These are phyloP conservation scores for Habrosyne pyritoides DNA, from an alignment of 2,888 invertebrate species.

Conservation along the genomic window DNA sequence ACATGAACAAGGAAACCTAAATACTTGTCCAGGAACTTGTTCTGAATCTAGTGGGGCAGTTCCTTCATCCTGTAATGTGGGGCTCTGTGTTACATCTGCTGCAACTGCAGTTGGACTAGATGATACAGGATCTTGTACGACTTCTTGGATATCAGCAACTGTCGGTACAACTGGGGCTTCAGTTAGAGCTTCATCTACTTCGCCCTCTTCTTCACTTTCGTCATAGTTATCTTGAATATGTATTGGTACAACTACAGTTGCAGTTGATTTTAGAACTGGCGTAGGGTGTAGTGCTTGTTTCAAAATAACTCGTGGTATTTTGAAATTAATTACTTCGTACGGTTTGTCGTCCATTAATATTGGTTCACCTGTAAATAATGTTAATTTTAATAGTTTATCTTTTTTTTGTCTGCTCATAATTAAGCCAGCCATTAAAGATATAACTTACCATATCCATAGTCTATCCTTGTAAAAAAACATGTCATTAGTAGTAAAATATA, in stretches of 20 bases:
- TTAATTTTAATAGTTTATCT: background rate
- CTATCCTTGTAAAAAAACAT: slow-evolving; percentile 24
- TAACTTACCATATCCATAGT: slow-evolving; percentile 44
- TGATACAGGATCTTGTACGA: slow-evolving; percentile 31
- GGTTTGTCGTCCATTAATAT: slow-evolving; percentile 47
- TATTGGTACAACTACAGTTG: slow-evolving; percentile 68
- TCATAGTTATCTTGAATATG: slow-evolving; percentile 63
- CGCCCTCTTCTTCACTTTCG: slow-evolving; percentile 42
- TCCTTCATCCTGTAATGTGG: slow-evolving; percentile 46
- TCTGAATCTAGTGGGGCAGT: slow-evolving; percentile 32
- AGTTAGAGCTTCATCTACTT: slow-evolving; percentile 35
- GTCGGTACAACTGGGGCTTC: slow-evolving; percentile 24
- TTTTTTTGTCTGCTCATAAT: too few relatives aligned
- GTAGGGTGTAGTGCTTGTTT: slow-evolving; percentile 64
- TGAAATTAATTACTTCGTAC: slow-evolving; percentile 63
- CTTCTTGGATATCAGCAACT: slow-evolving; percentile 25
- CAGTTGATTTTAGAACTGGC: slow-evolving; percentile 69
- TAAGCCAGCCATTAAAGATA: slow-evolving; percentile 12
- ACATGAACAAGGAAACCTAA: slow-evolving; percentile 85
- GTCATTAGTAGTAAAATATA: slow-evolving; percentile 36
- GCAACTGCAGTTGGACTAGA: slow-evolving; percentile 29
- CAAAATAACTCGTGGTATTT: slow-evolving; percentile 63
- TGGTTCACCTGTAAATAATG: slow-evolving; percentile 37
- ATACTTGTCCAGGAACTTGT: slow-evolving; percentile 71
- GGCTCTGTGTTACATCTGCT: slow-evolving; percentile 39